Evolutionary conservation across 2,888 invertebrate genomes (phyloP), one percentile per base, ranked within the genome.

Genomic region (Melieria picta): DNA sequence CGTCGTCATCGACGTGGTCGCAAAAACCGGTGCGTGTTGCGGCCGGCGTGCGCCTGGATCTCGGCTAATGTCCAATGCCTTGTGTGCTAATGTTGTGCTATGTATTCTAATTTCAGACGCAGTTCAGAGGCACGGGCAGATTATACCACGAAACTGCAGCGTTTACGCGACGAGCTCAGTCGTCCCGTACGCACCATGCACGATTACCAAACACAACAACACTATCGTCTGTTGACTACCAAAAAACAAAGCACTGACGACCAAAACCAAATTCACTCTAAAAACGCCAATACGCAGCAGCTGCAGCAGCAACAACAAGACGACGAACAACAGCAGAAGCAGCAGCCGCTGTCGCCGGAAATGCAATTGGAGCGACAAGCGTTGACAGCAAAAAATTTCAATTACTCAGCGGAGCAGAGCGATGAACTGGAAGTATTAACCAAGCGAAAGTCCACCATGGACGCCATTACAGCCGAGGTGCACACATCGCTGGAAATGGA

Each of bases 1-100:
- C 74, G 86, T 7, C 78, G 85, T 56, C 83, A 86, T 73, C 76
- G 86, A n/a, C 79, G 85, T 3, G 84, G 85, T 1, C 81, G 86
- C 42, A 87, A 86, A 72, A 80, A 84, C 77, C 80, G 85, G 85
- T 87, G 70, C 79, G 80, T 77, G 47, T 45, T 9, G n/a, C 13
- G 11, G 10, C 9, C 13, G 4, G 45, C 4, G n/a, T 57, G n/a
- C 57, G n/a, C 7, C 57, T n/a, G 7, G 7, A 57, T 30, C 30
- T 30, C 30, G 30, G 30, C 30, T 30, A 30, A 30, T 30, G 30
- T 30, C 30, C 30, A 30, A 30, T 6, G 16, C 11, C 45, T n/a
- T n/a, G n/a, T n/a, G n/a, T n/a, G n/a, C n/a, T 46, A 46, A 46
- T 11, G 3, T 46, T 5, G n/a, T 46, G 16, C 47, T 16, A 30